Base-by-base conservation (phyloP, 2,113 vertebrate species). In the Cariama cristata region DNA sequence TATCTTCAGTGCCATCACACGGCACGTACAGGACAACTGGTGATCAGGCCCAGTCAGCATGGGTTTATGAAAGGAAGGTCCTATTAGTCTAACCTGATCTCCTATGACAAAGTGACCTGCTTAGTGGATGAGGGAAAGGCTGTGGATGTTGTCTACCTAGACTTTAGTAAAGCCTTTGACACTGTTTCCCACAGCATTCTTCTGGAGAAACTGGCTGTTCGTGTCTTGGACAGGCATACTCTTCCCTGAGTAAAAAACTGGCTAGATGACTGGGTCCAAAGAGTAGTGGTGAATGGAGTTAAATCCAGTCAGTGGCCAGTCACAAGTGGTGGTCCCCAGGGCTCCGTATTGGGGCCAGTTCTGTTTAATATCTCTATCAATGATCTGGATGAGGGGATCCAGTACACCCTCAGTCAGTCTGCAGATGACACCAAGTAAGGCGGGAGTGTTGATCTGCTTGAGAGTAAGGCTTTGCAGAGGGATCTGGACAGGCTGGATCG, bases 101-200 rank as follows among this genome's bases (percentile, higher is more conserved):
- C 20, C 27, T 67, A 2, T 19, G 3, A 8, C 32, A 7, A 52
- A 12, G 6, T 35, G 23, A 10, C 27, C 9, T 3, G 0, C 12
- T 55, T 19, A 55, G 47, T 20, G 21, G 53, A 12, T 32, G 67
- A 16, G 8, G 14, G 55, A 81, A 75, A 81, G 42, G 42, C 5
- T 81, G 12, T 56, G 49, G 4, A 17, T 75, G 27, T 9, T 49
- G 9, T 67, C 30, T 62, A 24, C 40, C 21, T 44, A 45, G 24
- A 8, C 12, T 74, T 42, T 23, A 67, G 21, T 45, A n/a, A 79
- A 86, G 35, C 14, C 11, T 6, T 68, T 68, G 23, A 24, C 23
- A 63, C n/a, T 3, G 55, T 74, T 80, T 44, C 32, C 32, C 32
- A 33, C 13, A 38, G 27, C 26, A 63, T 75, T 69, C 73, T 69